Evolutionary conservation across 2,888 invertebrate species (phyloP).

Genomic region (Operophtera brumata): DNA sequence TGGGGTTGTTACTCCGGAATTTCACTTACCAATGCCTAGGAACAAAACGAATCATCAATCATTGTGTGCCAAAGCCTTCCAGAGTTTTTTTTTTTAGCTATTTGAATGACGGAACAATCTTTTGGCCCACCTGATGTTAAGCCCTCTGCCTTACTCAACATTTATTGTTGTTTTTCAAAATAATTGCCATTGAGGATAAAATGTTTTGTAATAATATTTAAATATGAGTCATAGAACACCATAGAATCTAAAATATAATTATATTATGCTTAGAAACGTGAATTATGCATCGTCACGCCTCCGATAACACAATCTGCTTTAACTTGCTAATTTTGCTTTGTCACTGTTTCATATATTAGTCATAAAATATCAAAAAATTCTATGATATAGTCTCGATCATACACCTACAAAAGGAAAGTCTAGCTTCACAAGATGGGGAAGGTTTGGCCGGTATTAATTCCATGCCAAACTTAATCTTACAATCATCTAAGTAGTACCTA

Average conservation of each 20-base stretch:
- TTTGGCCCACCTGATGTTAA: no score
- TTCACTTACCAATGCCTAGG: conserved; percentile 66
- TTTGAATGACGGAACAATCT: no score
- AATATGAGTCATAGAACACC: neutral
- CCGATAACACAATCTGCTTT: neutral
- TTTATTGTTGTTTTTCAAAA: no score
- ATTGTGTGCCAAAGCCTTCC: conserved; percentile 25
- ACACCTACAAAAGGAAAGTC: neutral
- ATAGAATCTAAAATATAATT: neutral
- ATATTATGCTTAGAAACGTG: neutral
- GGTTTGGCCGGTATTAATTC: no score
- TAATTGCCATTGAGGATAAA: neutral
- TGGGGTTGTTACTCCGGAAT: conserved; percentile 34
- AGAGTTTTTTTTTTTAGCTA: no score
- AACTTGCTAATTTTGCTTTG: conserved; percentile 7
- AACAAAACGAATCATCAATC: conserved; percentile 44
- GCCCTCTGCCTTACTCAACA: no score
- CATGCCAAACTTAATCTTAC: no score
- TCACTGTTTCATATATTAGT: neutral
- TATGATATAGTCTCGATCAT: no score
- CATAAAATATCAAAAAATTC: neutral
- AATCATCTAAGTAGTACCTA: no score
- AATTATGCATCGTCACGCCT: conserved; percentile 4
- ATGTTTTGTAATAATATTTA: neutral
- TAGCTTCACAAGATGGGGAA: neutral